These are phyloP conservation scores for Varroa destructor DNA, from an alignment of 1,140 invertebrate genomes.

Conservation along the genomic window DNA sequence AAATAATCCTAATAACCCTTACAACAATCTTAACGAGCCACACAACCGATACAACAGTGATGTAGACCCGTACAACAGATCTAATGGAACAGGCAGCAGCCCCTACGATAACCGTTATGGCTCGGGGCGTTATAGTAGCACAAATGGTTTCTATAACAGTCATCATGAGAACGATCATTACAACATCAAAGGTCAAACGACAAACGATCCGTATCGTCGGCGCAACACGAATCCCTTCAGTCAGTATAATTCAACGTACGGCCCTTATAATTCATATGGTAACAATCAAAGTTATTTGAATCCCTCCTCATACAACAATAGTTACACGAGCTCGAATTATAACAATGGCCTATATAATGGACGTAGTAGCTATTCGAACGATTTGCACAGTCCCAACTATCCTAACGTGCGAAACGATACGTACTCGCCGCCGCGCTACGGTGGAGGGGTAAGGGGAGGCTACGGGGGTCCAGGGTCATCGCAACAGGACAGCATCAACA, in stretches of 20 bases:
- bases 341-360: slow-evolving; percentile 1
- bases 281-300: background rate
- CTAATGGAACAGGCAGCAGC: background rate
- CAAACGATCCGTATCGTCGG: background rate
- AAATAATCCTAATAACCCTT: slow-evolving; percentile 1
- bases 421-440: slow-evolving; percentile 6
- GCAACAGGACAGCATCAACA: too few relatives aligned
- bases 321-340: slow-evolving; percentile 8
- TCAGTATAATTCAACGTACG: slow-evolving; percentile 14
- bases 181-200: background rate
- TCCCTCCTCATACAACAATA: background rate
- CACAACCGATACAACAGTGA: slow-evolving; percentile 19
- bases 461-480: slow-evolving; percentile 5
- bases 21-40: slow-evolving; percentile 12
- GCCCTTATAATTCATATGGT: background rate
- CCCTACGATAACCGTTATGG: slow-evolving; percentile 1
- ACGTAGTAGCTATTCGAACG: background rate
- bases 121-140: background rate
- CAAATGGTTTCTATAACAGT: background rate
- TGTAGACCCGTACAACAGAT: slow-evolving; percentile 7
- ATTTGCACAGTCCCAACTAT: slow-evolving; percentile 13
- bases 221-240: background rate
- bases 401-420: slow-evolving; percentile 11
- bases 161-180: background rate
- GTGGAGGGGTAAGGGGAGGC: slow-evolving; percentile 22